Conservation (phyloP, 2,888 invertebrate species). For the Maniola hyperantus region DNA sequence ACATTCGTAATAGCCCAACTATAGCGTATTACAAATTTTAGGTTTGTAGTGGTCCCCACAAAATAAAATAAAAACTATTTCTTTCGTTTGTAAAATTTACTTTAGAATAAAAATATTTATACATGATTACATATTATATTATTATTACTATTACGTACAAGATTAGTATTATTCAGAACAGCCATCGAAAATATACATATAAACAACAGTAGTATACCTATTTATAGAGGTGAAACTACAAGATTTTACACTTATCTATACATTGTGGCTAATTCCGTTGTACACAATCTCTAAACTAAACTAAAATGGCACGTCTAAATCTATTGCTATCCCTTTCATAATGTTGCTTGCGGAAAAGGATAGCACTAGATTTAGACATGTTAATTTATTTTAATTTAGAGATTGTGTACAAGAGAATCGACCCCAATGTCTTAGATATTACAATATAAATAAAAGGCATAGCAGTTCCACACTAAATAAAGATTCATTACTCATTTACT, state of each 20-base stretch:
- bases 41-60: neutral
- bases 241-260: constrained; percentile 36
- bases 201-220: neutral
- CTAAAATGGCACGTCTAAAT: no score
- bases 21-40: neutral
- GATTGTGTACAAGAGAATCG: no score
- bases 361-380: no score
- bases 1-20: no score
- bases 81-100: constrained; percentile 16
- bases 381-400: no score
- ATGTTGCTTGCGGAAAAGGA: no score
- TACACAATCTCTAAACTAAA: no score
- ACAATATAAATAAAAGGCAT: constrained; percentile 6
- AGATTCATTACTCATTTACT: constrained; percentile 5
- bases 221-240: neutral
- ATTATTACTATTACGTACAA: neutral
- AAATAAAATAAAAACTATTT: constrained; percentile 19
- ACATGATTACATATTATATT: constrained; percentile 10
- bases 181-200: constrained; percentile 9
- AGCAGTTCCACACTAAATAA: constrained; percentile 14
- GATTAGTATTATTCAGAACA: constrained; percentile 1
- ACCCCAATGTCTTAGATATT: constrained; percentile 40
- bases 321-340: no score
- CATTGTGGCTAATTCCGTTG: no score
- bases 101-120: constrained; percentile 16